These are phyloP conservation scores for Gobionotothen gibberifrons DNA, from an alignment of 2,797 vertebrate genomes.

Conservation along the genomic window DNA sequence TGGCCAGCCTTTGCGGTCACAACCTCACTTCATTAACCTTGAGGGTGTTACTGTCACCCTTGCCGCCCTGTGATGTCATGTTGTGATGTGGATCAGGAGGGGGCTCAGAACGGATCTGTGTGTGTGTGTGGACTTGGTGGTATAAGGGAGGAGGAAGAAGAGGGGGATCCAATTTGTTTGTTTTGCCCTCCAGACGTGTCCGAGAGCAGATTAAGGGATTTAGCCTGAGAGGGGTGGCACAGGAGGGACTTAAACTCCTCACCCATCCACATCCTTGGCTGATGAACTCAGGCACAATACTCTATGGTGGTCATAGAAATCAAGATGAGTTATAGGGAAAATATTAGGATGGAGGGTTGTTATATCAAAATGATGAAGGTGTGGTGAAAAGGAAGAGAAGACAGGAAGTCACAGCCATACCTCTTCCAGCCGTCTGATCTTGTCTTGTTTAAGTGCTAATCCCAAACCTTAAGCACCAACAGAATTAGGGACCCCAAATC, in stretches of 20 bases:
- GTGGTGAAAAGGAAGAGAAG: not conserved
- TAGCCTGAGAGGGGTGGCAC: conserved; percentile 45
- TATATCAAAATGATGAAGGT: not conserved
- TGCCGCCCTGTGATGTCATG: conserved; percentile 64
- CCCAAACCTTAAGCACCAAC: conserved; percentile 47
- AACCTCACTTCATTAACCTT: conserved; percentile 71
- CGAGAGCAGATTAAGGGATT: conserved; percentile 84
- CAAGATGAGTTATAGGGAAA: conserved; percentile 17
- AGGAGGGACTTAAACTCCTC: conserved; percentile 65
- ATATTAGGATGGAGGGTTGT: not conserved
- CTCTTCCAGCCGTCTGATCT: conserved; percentile 62
- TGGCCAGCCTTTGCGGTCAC: conserved; percentile 22
- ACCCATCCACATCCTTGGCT: conserved; percentile 61
- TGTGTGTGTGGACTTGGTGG: conserved; percentile 30
- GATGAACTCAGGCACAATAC: conserved; percentile 56
- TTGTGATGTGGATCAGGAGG: conserved; percentile 40
- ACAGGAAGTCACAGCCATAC: conserved; percentile 32
- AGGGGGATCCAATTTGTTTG: conserved; percentile 78
- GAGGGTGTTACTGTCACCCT: conserved; percentile 64
- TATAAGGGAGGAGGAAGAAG: conserved; percentile 22
- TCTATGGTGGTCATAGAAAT: conserved; percentile 47
- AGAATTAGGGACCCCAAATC: conserved; percentile 54
- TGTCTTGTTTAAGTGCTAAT: conserved; percentile 64
- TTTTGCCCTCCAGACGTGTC: conserved; percentile 83
- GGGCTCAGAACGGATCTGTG: conserved; percentile 7